Base-by-base conservation (phyloP, 92 coral and sea anemone genomes). In the Scolanthus callimorphus region DNA sequence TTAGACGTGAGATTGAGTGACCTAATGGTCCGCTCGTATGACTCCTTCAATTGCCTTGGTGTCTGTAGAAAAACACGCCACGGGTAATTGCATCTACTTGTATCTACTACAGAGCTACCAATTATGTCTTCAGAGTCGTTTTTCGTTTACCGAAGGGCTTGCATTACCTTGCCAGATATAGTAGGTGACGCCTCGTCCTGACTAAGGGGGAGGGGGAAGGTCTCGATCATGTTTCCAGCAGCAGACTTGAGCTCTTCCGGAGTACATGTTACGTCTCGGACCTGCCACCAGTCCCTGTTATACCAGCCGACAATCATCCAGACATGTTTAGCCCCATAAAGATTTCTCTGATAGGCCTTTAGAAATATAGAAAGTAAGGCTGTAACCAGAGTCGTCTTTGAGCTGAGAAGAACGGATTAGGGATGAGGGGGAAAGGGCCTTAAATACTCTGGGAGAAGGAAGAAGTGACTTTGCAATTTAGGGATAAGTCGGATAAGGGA, bases 231-330 rank as follows among this genome's bases (percentile, higher is more conserved):
- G 45, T 77, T 86, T 19, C 63, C 63, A 0, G 88, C 76, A 13
- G 85, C 85, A 23, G 44, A 26, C 25, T 44, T 39, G 29, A 72
- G 29, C 25, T 88, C 75, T 4, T 78, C 69, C 41, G 77, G 72
- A 17, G 77, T 28, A 38, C 96, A 88, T 20, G 60, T 44, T 11
- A 70, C 81, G 55, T 77, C 81, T 21, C 63, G 4, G 17, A 52
- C 53, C 4, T 17, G 12, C 69, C 70, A 67, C 95, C 95, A 82
- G 85, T 85, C 76, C 41, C 70, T 68, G 12, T 65, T 54, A 82
- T 86, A 86, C 95, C 95, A 86, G 0, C 95, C 95, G 11, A 73
- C 89, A 17, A 76, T 62, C 0, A 88, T 68, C 96, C 96, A 88
- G 29, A 88, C 96, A 49, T 83, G 78, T 63, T 78, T 74, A 12